Conservation (phyloP, 2,113 vertebrate species). For the Rhabdornis inornatus region DNA sequence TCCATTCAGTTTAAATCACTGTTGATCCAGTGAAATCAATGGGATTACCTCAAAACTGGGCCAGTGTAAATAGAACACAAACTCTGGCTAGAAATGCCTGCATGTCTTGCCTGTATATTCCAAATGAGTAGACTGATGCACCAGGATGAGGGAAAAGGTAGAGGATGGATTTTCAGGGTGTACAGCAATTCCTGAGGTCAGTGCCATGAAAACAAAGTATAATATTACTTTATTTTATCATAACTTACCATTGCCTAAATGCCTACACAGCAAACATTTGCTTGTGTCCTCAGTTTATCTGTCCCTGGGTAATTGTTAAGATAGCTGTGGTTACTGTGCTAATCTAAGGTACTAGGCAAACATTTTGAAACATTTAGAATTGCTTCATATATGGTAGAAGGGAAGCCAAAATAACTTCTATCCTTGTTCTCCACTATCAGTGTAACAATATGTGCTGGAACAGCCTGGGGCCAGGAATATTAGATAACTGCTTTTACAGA, state of each 20-base stretch:
- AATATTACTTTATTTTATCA: neutral
- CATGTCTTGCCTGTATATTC: neutral
- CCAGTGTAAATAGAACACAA: neutral
- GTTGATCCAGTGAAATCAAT: neutral
- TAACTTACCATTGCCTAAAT: constrained; percentile 36
- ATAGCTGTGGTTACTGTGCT: constrained; percentile 8
- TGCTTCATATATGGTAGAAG: constrained; percentile 1
- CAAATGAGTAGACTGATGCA: neutral
- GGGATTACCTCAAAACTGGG: neutral
- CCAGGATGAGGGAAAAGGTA: neutral
- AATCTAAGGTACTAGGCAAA: constrained; percentile 36
- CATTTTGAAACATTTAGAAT: constrained; percentile 7
- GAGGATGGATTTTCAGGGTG: neutral
- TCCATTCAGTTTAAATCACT: neutral
- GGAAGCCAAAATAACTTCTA: constrained; percentile 30
- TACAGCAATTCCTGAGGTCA: neutral
- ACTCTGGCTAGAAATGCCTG: neutral
- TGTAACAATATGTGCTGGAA: neutral
- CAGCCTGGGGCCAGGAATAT: neutral
- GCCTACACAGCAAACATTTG: constrained; percentile 12
- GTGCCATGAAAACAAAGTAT: neutral
- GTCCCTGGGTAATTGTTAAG: constrained; percentile 49
- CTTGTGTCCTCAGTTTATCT: constrained; percentile 39
- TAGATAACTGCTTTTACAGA: neutral
- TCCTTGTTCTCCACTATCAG: neutral